These are phyloP conservation scores for Cassiopea andromeda DNA, from an alignment of 30 jellyfish, hydroid and myxozoan species.

Conservation along the genomic window DNA sequence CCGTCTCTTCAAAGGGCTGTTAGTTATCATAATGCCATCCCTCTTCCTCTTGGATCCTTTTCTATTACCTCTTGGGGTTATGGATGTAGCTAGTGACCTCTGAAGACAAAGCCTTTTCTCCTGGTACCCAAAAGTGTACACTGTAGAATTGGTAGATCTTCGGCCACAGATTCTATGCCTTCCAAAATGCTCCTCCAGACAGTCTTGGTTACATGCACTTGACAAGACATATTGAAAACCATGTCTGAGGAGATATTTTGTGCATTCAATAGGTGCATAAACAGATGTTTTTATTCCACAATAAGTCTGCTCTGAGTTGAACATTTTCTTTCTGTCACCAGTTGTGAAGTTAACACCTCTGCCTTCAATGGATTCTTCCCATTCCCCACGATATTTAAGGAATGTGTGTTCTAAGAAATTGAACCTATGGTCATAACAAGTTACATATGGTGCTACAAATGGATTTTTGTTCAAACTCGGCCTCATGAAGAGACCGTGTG, in stretches of 20 bases:
- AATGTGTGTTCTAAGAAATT: constrained; percentile 16
- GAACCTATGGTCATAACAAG: constrained; percentile 20
- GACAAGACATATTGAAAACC: background rate
- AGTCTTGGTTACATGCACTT: constrained; percentile 11
- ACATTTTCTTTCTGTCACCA: constrained; percentile 7
- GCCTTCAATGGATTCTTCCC: constrained; percentile 13
- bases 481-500: constrained; percentile 40
- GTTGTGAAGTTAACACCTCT: background rate
- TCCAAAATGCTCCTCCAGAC: constrained; percentile 24
- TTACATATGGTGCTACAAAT: constrained; percentile 34
- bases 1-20: background rate
- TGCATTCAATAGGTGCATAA: background rate
- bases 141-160: background rate
- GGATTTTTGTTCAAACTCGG: constrained; percentile 37
- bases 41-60: background rate
- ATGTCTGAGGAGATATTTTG: constrained; percentile 8
- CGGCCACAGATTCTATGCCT: constrained; percentile 7
- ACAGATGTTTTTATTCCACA: constrained; percentile 14
- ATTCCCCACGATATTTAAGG: constrained; percentile 18
- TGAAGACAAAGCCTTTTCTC: no score
- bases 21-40: constrained; percentile 9
- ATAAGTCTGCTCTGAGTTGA: constrained; percentile 38
- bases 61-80: no score
- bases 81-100: no score
- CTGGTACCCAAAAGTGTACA: no score